A percentile compares a stretch with the other conserved stretches of the same genome.
phyloP scores from a whole-genome alignment of 2,797 vertebrate genomes.

The Microhierax caerulescens region DNA sequence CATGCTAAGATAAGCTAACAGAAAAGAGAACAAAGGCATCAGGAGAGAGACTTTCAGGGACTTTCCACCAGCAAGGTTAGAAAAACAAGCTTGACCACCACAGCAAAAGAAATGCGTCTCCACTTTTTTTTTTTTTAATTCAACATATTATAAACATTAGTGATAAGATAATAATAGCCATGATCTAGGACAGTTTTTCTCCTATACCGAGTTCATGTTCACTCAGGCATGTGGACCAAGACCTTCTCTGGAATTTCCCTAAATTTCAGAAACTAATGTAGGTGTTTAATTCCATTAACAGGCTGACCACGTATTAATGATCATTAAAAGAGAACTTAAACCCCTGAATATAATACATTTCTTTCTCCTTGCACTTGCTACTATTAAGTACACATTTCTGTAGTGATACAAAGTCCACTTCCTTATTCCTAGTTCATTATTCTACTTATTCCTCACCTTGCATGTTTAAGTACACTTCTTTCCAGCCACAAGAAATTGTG shows the following conservation, averaged over 20 bases:
- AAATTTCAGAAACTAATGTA: not conserved
- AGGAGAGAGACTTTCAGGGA: not conserved
- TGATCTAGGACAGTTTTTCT: not conserved
- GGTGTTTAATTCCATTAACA: not conserved
- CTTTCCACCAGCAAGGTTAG: not conserved
- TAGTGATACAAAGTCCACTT: fast-evolving
- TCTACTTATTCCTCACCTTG: not conserved
- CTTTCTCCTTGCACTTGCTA: not conserved
- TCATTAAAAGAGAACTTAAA: not conserved
- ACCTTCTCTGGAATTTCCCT: not conserved
- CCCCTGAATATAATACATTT: not conserved
- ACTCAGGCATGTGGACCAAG: not conserved
- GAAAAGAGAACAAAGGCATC: not conserved
- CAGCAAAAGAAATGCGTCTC: not conserved
- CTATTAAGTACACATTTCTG: not conserved
- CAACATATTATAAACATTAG: not conserved
- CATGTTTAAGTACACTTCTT: not conserved
- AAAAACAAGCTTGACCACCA: not conserved
- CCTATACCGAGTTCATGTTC: not conserved
- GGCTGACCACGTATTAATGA: not conserved
- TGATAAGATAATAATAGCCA: not conserved
- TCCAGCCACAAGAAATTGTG: not conserved
- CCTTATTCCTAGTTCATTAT: not conserved
- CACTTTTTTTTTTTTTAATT: not conserved
- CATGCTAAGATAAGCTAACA: not conserved